A percentile compares a stretch with the other conserved stretches of the same genome.
phyloP scores from a whole-genome alignment of 2,113 vertebrate species.

The Aspidoscelis tigris region DNA sequence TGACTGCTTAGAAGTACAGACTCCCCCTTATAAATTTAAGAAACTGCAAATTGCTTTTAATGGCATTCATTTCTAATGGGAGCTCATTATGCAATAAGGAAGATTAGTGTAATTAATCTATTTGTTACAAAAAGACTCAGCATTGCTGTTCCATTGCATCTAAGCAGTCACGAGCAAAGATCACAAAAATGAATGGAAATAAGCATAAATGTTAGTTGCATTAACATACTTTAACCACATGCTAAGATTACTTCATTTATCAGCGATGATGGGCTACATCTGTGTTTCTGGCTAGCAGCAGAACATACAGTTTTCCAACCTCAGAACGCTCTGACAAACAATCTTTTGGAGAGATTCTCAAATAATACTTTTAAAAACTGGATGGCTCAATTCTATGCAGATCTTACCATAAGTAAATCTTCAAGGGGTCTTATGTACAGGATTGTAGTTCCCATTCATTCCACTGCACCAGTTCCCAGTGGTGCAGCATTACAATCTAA shows the following conservation, averaged over 20 bases:
- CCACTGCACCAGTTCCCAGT: no score
- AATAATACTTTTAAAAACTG: constrained; percentile 35
- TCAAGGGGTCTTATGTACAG: not conserved
- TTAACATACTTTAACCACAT: constrained; percentile 36
- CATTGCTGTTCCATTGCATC: constrained; percentile 44
- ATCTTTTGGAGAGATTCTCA: constrained; percentile 43
- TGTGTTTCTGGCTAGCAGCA: constrained; percentile 36
- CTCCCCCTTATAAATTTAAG: constrained; percentile 42
- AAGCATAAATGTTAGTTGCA: not conserved
- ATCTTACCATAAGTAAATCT: not conserved
- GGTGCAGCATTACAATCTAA: no score
- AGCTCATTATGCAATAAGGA: constrained; percentile 52
- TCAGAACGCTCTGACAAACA: constrained; percentile 44
- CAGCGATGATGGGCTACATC: not conserved
- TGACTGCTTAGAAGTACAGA: constrained; percentile 30
- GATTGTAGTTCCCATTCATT: no score
- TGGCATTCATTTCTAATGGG: constrained; percentile 44
- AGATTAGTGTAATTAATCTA: constrained; percentile 41
- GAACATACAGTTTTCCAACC: constrained; percentile 14
- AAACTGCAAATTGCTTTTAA: constrained; percentile 50
- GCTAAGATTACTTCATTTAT: constrained; percentile 3
- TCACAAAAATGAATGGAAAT: constrained; percentile 23
- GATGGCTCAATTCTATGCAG: constrained; percentile 23
- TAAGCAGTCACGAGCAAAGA: constrained; percentile 48
- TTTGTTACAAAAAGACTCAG: constrained; percentile 43